Conservation (phyloP, 2,113 vertebrate species). For the Epinephelus lanceolatus region DNA sequence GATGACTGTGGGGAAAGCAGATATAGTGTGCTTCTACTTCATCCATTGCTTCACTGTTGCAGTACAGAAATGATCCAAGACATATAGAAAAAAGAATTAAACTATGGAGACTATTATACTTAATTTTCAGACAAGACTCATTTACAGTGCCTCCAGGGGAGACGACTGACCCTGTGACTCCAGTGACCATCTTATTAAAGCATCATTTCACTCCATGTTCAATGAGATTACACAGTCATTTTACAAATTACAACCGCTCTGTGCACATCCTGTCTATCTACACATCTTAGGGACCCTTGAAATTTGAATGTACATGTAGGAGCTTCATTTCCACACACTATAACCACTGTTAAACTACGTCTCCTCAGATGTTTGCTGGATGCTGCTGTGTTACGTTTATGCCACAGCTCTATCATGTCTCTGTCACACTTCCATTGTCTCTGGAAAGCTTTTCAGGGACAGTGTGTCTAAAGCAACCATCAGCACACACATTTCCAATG, state of each 20-base stretch:
- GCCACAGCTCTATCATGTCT: neutral
- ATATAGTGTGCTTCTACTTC: neutral
- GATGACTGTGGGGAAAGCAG: neutral
- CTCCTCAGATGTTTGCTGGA: neutral
- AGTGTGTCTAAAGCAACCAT: neutral
- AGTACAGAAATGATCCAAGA: neutral
- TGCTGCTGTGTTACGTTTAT: neutral
- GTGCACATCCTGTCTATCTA: neutral
- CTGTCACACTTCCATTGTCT: neutral
- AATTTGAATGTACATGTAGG: neutral
- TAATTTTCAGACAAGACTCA: conserved; percentile 29
- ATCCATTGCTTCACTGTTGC: neutral
- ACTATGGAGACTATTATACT: neutral
- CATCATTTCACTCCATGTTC: conserved; percentile 34
- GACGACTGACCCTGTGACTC: conserved; percentile 27
- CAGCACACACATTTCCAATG: neutral
- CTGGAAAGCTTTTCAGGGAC: neutral
- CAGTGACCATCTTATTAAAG: conserved; percentile 25
- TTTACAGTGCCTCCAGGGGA: conserved; percentile 31
- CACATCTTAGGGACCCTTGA: neutral
- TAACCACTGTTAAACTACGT: neutral
- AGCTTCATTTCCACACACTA: neutral
- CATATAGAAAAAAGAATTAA: neutral
- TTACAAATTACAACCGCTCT: conserved; percentile 5
- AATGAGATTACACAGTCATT: conserved; percentile 23